Percentiles rank a stretch among this genome's conserved stretches.
Evolutionary conservation across 2,797 vertebrate species (phyloP).

Genomic region (Scarus forsteni): DNA sequence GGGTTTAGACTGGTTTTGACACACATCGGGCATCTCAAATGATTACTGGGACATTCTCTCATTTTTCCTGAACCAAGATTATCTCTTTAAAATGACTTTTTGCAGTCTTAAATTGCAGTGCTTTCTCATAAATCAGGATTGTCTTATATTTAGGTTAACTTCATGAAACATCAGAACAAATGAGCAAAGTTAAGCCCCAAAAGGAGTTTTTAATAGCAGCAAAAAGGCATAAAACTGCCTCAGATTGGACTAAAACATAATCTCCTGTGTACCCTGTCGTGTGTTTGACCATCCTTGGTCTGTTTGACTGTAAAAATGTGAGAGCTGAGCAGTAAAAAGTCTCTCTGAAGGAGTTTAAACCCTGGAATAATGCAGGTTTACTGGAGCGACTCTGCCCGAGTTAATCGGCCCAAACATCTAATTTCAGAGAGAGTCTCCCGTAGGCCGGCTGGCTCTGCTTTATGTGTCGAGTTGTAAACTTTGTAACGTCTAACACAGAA

Average conservation of each 20-base stretch:
- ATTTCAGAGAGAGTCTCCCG: constrained; percentile 34
- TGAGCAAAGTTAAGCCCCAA: no score
- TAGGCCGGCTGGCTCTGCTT: constrained; percentile 32
- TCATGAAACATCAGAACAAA: no score
- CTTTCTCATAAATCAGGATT: no score
- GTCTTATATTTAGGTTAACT: no score
- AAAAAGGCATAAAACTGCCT: background rate
- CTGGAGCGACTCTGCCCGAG: constrained; percentile 36
- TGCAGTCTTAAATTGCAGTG: no score
- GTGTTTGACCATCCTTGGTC: constrained; percentile 1
- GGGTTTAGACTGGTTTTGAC: no score
- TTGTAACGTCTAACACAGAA: constrained; percentile 36
- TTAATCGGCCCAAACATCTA: constrained; percentile 56
- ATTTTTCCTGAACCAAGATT: no score
- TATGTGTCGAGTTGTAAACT: constrained; percentile 52
- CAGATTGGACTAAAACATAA: background rate
- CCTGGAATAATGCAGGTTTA: constrained; percentile 28
- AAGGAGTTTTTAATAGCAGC: no score
- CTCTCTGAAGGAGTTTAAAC: constrained; percentile 26
- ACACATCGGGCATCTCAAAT: no score
- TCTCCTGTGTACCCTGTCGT: background rate
- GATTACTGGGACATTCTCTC: no score
- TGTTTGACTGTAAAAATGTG: background rate
- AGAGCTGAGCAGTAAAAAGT: constrained; percentile 19
- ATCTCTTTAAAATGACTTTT: no score